phyloP scores from a whole-genome alignment of 2,113 vertebrate genomes.

The Todiramphus saurophagus region DNA sequence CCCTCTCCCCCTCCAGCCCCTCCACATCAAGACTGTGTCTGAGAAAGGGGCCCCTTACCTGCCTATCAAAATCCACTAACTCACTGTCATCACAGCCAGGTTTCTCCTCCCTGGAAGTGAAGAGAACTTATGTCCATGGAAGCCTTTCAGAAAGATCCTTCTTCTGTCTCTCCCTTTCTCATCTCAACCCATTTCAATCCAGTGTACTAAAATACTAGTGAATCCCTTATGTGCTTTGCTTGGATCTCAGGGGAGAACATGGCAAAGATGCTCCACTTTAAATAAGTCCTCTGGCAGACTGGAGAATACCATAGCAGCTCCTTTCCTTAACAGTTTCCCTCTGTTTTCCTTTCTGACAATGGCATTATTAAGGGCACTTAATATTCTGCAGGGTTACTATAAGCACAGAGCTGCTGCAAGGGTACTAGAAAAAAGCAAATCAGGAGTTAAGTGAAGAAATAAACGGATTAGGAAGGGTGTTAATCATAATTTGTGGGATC shows the following conservation, averaged over 20 bases:
- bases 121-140: not conserved
- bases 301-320: not conserved
- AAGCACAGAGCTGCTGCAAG: not conserved
- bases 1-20: not conserved
- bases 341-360: not conserved
- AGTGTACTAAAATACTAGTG: not conserved
- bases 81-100: not conserved
- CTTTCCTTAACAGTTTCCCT: not conserved
- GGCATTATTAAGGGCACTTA: not conserved
- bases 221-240: not conserved
- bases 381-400: not conserved
- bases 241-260: not conserved
- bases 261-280: not conserved
- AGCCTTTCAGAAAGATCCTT: not conserved
- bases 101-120: not conserved
- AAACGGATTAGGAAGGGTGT: not conserved
- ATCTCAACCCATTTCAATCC: not conserved
- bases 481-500: not conserved
- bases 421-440: not conserved
- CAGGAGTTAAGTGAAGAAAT: not conserved
- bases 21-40: not conserved
- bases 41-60: slow-evolving; percentile 15
- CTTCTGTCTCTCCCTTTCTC: not conserved
- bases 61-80: slow-evolving; percentile 24
- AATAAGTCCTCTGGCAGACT: not conserved